phyloP scores from a whole-genome alignment of 1,140 invertebrate species.

The Alviniconcha marisindica region DNA sequence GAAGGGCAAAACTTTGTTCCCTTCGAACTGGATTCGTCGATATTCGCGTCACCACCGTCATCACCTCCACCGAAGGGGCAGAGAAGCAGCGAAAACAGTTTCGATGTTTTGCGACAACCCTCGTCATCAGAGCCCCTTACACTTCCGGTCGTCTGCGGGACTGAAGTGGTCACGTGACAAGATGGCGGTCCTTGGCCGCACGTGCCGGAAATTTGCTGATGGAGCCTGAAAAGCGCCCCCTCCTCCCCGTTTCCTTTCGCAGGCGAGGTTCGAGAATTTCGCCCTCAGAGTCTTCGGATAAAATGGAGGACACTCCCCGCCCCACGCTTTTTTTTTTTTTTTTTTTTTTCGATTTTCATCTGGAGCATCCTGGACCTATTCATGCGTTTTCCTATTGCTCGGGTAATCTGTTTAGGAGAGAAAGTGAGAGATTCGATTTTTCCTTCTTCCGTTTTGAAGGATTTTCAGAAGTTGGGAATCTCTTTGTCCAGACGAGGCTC shows the following conservation, averaged over 20 bases:
- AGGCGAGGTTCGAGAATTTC: not conserved
- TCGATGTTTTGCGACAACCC: not conserved
- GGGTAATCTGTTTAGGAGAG: no score
- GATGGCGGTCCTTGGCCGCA: constrained; percentile 18
- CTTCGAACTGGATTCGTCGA: not conserved
- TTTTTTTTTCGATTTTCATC: no score
- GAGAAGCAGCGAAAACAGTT: not conserved
- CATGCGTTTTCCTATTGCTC: no score
- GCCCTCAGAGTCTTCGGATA: no score
- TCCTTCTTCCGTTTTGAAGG: no score
- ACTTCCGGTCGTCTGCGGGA: constrained; percentile 12
- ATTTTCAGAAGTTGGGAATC: no score
- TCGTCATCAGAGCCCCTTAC: constrained; percentile 3
- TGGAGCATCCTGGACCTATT: no score
- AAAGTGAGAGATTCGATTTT: no score
- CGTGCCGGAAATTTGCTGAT: constrained; percentile 28
- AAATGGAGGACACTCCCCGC: no score
- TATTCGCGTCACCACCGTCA: not conserved
- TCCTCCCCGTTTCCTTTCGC: not conserved
- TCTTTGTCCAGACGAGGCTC: no score
- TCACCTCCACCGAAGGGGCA: not conserved
- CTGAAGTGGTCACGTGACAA: constrained; percentile 25
- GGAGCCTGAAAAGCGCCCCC: constrained; percentile 18
- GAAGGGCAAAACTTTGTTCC: not conserved
- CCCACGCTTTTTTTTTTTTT: no score